Conservation (phyloP, 2,113 vertebrate species). For the Mustela lutreola region DNA sequence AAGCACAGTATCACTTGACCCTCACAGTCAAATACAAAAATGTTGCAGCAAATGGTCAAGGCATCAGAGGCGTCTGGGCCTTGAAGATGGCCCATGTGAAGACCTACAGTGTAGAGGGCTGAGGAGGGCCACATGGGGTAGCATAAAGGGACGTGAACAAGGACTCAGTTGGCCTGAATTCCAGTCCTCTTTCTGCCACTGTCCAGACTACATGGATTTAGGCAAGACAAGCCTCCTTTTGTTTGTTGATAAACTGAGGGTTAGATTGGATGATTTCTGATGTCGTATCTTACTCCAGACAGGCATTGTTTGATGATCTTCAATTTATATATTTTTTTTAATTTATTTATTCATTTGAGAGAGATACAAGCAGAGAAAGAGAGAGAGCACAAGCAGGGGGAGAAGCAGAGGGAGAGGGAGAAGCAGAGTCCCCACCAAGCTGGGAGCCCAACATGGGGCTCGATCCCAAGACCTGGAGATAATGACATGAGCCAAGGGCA, state of each 20-base stretch:
- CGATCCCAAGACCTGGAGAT: too few relatives aligned
- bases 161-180: background rate
- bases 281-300: background rate
- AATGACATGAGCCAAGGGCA: too few relatives aligned
- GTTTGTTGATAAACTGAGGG: background rate
- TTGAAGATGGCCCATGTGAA: background rate
- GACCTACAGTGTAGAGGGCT: background rate
- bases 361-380: too few relatives aligned
- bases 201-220: background rate
- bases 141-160: background rate
- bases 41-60: background rate
- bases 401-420: too few relatives aligned
- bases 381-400: too few relatives aligned
- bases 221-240: background rate
- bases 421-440: too few relatives aligned
- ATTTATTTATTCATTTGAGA: too few relatives aligned
- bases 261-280: background rate
- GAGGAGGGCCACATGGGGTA: background rate
- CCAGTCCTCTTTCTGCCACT: background rate
- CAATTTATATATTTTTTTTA: background rate
- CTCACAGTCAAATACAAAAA: background rate
- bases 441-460: too few relatives aligned
- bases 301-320: background rate
- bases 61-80: background rate
- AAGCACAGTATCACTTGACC: background rate